These are phyloP conservation scores for Thymelicus sylvestris DNA, from an alignment of 2,888 invertebrate species.

Conservation along the genomic window DNA sequence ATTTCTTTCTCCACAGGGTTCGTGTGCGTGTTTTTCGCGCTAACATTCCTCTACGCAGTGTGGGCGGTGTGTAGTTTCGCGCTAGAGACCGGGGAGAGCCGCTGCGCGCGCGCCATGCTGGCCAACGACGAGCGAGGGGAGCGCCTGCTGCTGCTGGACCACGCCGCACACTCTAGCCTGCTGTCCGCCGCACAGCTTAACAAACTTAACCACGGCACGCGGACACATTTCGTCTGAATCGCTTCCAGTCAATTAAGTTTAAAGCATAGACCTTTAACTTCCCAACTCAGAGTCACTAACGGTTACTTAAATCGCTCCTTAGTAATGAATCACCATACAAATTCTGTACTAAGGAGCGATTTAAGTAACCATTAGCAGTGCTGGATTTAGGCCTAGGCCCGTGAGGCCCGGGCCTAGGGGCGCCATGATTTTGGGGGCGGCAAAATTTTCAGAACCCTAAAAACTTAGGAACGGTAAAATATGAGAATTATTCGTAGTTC, in stretches of 20 bases:
- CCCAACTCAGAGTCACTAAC: too few relatives aligned
- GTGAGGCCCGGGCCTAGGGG: too few relatives aligned
- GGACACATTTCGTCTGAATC: constrained; percentile 72
- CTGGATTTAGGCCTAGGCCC: too few relatives aligned
- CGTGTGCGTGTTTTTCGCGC: constrained; percentile 67
- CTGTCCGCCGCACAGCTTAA: constrained; percentile 76
- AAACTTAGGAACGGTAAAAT: too few relatives aligned
- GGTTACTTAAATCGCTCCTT: too few relatives aligned
- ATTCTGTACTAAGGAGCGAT: too few relatives aligned
- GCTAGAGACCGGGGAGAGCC: constrained; percentile 63
- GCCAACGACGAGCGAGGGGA: constrained; percentile 71
- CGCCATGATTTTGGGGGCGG: too few relatives aligned
- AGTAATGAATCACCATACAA: too few relatives aligned
- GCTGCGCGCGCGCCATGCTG: constrained; percentile 55
- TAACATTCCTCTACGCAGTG: constrained; percentile 77
- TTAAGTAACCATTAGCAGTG: too few relatives aligned
- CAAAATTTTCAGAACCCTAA: too few relatives aligned
- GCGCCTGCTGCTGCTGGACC: constrained; percentile 70
- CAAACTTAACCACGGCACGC: constrained; percentile 70
- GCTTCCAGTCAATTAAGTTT: constrained; percentile 7
- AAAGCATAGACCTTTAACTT: not conserved
- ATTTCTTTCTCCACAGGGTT: constrained; percentile 61
- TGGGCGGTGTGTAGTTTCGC: constrained; percentile 77
- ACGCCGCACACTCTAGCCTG: constrained; percentile 75
- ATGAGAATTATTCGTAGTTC: too few relatives aligned